Evolutionary conservation across 2,888 invertebrate genomes (phyloP), one percentile per base, ranked within the genome.

Genomic region (Sinotaia quadrata): DNA sequence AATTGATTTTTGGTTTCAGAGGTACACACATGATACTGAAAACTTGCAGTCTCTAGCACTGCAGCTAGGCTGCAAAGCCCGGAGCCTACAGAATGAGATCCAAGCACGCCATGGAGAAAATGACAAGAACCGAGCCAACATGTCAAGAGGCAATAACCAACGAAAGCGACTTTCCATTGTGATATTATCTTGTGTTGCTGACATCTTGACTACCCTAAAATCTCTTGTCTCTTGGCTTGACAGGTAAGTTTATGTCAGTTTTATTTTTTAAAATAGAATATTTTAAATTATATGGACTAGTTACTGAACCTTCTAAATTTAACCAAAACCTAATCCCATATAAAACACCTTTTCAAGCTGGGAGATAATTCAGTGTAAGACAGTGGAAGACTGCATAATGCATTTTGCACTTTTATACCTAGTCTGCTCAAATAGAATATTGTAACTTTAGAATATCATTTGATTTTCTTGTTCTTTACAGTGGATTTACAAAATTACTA

Each of bases 171-270:
- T 83, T 27, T 78, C 83, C 10, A 76, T 83, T 8, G 71, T 78
- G 12, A 78, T 93, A 66, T 90, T 97, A 82, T 93, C 94, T 37
- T 94, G 95, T 87, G 95, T 97, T 63, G 94, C 95, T 56, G 92
- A 93, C 79, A 92, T 95, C 63, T 93, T 96, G 82, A 92, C 92
- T 58, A 93, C 93, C 54, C 93, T 96, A 49, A 97, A 96, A 88
- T 93, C 94, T 69, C 90, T 98, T 65, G 94, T 95, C 29, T 93
- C 93, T 84, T 98, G 97, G 96, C 91, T 98, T 24, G 96, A 97
- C 88, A 92, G 94, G 92, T 93, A 87, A 79, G 73, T 67, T 27
- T 62, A 18, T 15, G 31, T 60, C 4, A 3, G 18, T 4, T n/a
- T n/a, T n/a, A n/a, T n/a, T n/a, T n/a, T n/a, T 56, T 56, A 31